These are phyloP conservation scores for Callithrix jacchus DNA, from an alignment of 2,113 vertebrate genomes.

Conservation along the genomic window DNA sequence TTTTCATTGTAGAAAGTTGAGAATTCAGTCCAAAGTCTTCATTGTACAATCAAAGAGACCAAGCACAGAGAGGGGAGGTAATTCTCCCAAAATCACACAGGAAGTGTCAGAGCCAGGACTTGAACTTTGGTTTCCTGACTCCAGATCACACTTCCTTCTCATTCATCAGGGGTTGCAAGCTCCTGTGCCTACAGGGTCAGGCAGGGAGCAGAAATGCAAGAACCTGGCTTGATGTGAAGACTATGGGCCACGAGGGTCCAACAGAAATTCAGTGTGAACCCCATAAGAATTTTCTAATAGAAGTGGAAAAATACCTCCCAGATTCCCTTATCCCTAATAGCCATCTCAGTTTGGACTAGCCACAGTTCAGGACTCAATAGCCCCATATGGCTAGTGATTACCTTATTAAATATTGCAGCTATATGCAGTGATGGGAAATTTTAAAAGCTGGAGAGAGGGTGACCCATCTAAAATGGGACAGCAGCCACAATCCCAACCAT, in stretches of 20 bases:
- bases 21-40: neutral
- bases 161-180: neutral
- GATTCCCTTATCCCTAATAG: neutral
- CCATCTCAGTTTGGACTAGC: neutral
- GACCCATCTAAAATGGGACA: neutral
- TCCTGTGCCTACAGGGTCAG: neutral
- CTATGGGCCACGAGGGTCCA: accelerated
- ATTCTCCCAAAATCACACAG: neutral
- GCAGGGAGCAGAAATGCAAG: neutral
- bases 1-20: neutral
- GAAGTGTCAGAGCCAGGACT: neutral
- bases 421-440: no score
- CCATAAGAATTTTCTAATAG: no score
- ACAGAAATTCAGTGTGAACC: accelerated
- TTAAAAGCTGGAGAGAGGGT: neutral
- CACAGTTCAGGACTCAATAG: neutral
- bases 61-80: neutral
- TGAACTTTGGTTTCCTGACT: neutral
- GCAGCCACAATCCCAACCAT: neutral
- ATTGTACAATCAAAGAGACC: neutral
- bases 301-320: no score
- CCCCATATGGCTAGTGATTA: neutral
- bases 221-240: neutral
- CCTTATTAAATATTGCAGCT: neutral
- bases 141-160: neutral